A percentile compares a stretch with the other conserved stretches of the same genome.
These are phyloP conservation scores for Meandrusa payeni DNA, from an alignment of 2,888 invertebrate genomes.

Conservation along the genomic window DNA sequence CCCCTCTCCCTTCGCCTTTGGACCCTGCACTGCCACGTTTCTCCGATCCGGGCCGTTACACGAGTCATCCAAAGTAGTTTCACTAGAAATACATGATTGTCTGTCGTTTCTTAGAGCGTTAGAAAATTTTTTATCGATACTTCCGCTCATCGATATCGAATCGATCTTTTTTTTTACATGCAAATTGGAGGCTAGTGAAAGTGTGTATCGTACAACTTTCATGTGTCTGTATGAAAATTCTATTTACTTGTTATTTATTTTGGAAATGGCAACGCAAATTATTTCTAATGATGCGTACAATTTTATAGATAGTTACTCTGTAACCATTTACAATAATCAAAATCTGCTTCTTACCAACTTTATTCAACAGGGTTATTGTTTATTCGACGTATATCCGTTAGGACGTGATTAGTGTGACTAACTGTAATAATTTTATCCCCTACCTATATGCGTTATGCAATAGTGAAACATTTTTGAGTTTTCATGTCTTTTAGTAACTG, in stretches of 20 bases:
- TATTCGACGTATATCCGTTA: no score
- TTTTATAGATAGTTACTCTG: no score
- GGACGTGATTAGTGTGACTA: no score
- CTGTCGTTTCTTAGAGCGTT: constrained; percentile 37
- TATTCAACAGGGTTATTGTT: no score
- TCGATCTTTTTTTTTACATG: constrained; percentile 1
- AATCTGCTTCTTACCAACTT: no score
- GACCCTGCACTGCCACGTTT: constrained; percentile 63
- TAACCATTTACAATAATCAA: no score
- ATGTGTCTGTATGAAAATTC: neutral
- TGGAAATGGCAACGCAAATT: no score
- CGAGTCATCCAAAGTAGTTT: constrained; percentile 44
- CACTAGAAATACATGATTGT: constrained; percentile 45
- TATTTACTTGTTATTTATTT: neutral
- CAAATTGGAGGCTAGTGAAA: constrained; percentile 14
- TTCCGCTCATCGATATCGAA: constrained; percentile 16
- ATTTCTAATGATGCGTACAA: constrained; percentile 24
- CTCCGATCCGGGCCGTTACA: constrained; percentile 54
- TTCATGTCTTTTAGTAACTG: no score
- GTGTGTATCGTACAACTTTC: neutral
- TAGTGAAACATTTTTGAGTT: no score
- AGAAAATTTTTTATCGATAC: constrained; percentile 34
- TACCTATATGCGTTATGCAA: no score
- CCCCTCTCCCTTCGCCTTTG: constrained; percentile 44
- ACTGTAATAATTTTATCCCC: no score